Conservation (phyloP, 1,140 invertebrate species). For the Monomorium pharaonis region DNA sequence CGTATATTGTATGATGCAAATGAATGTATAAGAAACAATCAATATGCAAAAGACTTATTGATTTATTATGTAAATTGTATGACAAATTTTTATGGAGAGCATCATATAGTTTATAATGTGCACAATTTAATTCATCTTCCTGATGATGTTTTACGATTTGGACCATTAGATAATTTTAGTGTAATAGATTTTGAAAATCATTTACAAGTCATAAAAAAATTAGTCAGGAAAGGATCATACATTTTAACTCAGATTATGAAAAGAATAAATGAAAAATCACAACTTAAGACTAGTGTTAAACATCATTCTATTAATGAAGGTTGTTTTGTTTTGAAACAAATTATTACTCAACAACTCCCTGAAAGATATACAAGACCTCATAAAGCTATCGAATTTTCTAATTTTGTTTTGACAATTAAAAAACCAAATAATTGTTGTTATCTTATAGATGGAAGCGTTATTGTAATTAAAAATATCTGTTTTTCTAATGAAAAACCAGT, state of each 20-base stretch:
- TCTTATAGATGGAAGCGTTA: neutral
- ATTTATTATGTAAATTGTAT: slow-evolving; percentile 4
- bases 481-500: neutral
- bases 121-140: slow-evolving; percentile 2
- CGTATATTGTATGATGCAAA: slow-evolving; percentile 1
- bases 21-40: slow-evolving; percentile 7
- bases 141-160: neutral
- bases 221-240: neutral
- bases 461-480: slow-evolving; percentile 1
- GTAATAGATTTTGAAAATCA: neutral
- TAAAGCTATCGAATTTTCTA: neutral
- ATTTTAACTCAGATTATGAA: neutral
- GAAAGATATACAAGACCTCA: neutral
- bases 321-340: neutral
- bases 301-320: neutral
- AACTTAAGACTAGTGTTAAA: neutral
- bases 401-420: neutral
- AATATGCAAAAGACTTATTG: neutral
- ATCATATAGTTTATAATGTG: neutral
- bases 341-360: neutral
- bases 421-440: slow-evolving; percentile 7
- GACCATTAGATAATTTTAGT: neutral
- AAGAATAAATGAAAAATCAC: neutral
- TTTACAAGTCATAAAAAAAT: slow-evolving; percentile 1
- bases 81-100: neutral